Conservation (phyloP, 2,113 vertebrate species). For the Callopanchax toddi region DNA sequence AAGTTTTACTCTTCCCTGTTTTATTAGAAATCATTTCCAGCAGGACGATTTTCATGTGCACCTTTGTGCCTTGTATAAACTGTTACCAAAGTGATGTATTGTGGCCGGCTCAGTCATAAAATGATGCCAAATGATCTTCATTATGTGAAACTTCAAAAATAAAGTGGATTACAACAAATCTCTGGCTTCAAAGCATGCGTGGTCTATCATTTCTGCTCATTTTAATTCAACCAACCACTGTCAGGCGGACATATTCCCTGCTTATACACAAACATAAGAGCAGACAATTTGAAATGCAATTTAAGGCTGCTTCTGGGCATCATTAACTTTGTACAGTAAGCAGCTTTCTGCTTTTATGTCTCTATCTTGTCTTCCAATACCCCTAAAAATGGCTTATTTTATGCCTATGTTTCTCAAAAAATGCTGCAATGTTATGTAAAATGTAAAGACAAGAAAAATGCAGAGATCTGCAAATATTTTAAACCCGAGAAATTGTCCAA, state of each 20-base stretch:
- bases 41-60: slow-evolving; percentile 25
- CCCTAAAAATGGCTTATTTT: background rate
- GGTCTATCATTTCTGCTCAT: background rate
- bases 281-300: background rate
- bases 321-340: slow-evolving; percentile 16
- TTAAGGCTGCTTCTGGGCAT: slow-evolving; percentile 15
- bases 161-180: slow-evolving; percentile 33
- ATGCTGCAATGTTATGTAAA: background rate
- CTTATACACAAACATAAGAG: slow-evolving; percentile 3
- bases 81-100: slow-evolving; percentile 33
- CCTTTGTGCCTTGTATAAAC: slow-evolving; percentile 41
- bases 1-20: slow-evolving; percentile 37
- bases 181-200: background rate
- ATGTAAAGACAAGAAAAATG: background rate
- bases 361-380: no score
- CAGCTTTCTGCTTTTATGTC: background rate
- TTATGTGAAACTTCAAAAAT: slow-evolving; percentile 43
- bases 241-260: background rate
- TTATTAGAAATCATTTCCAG: slow-evolving; percentile 52
- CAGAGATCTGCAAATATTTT: background rate
- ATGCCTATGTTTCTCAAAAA: background rate
- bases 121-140: slow-evolving; percentile 27
- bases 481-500: background rate
- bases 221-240: background rate
- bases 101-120: slow-evolving; percentile 20